phyloP scores from a whole-genome alignment of 2,888 invertebrate genomes.

The Silvanus unidentatus region DNA sequence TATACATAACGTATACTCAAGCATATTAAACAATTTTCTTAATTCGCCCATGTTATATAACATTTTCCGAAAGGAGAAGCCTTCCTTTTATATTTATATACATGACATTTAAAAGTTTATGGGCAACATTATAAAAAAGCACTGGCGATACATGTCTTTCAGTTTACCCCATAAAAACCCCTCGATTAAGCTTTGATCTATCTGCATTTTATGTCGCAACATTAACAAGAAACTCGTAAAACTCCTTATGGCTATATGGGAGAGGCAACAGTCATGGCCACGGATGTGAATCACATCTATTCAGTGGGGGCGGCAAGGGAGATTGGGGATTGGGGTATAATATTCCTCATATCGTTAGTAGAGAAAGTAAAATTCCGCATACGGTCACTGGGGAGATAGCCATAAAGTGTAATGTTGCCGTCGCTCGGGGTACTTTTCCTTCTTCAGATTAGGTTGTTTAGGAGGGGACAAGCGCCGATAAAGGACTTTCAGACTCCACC shows the following conservation, averaged over 20 bases:
- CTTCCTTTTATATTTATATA: too few relatives aligned
- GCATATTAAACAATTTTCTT: too few relatives aligned
- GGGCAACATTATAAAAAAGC: too few relatives aligned
- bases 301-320: background rate
- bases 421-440: conserved; percentile 5
- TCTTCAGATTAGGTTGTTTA: conserved; percentile 9
- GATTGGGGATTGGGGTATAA: too few relatives aligned
- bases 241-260: conserved; percentile 1
- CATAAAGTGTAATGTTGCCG: conserved; percentile 5
- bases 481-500: conserved; percentile 15
- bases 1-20: too few relatives aligned
- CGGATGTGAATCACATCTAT: conserved; percentile 4
- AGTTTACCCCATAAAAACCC: background rate
- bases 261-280: conserved; percentile 2
- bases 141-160: too few relatives aligned
- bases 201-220: background rate
- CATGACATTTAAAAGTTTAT: too few relatives aligned
- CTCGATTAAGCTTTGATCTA: conserved; percentile 4
- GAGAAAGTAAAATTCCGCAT: conserved; percentile 1
- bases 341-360: background rate
- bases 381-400: conserved; percentile 7
- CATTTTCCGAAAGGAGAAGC: too few relatives aligned
- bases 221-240: conserved; percentile 3
- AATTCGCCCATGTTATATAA: too few relatives aligned
- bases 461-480: conserved; percentile 7